Evolutionary conservation across 2,888 invertebrate genomes (phyloP).

Genomic region (Chloroclystis v-ata): DNA sequence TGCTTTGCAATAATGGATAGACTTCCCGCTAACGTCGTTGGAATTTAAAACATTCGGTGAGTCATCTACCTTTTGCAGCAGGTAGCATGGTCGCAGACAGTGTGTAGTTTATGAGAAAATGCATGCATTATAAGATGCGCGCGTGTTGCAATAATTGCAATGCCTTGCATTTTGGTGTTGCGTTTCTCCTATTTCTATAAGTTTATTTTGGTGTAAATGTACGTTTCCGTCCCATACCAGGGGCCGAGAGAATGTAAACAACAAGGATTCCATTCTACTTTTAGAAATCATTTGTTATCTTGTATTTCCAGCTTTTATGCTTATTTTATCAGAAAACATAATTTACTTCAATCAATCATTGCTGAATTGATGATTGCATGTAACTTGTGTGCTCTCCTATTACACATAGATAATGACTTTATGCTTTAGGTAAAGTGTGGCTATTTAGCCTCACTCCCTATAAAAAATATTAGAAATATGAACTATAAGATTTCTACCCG

Average conservation of each 20-base stretch:
- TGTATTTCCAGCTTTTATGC: neutral
- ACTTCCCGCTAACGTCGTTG: conserved; percentile 69
- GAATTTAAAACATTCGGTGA: conserved; percentile 76
- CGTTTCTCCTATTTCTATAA: conserved; percentile 45
- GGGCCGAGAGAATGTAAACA: neutral
- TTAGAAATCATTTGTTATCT: neutral
- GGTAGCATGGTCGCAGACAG: conserved; percentile 31
- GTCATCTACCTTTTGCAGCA: conserved; percentile 61
- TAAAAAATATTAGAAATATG: too few species aligned
- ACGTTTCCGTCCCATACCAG: neutral
- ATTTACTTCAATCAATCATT: too few species aligned
- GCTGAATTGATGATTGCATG: too few species aligned
- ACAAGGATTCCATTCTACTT: neutral
- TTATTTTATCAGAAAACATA: neutral
- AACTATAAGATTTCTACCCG: too few species aligned
- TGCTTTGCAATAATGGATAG: conserved; percentile 65
- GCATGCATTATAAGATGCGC: neutral
- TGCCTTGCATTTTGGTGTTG: conserved; percentile 25
- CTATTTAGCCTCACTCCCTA: too few species aligned
- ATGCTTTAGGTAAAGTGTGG: too few species aligned
- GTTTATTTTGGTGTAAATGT: conserved; percentile 24
- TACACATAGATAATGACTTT: too few species aligned
- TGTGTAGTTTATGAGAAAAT: conserved; percentile 24
- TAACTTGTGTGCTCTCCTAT: too few species aligned
- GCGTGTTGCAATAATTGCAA: conserved; percentile 9